A percentile compares a stretch with the other conserved stretches of the same genome.
phyloP scores from a whole-genome alignment of 2,888 invertebrate species.

The Agonopterix subpropinquella region DNA sequence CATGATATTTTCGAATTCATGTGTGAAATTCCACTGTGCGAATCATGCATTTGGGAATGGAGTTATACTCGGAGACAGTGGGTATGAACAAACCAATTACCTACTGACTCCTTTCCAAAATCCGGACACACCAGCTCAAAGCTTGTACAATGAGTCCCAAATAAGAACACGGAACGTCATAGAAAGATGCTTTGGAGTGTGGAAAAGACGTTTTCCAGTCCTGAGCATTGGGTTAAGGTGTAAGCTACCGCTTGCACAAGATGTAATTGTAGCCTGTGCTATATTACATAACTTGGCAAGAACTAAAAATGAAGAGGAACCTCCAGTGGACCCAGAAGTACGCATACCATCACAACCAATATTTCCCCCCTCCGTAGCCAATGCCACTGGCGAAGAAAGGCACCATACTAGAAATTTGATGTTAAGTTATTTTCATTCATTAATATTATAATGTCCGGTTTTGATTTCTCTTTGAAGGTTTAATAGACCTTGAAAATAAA shows the following conservation, averaged over 20 bases:
- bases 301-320: slow-evolving; percentile 5
- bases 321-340: neutral
- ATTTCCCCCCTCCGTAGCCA: too few relatives aligned
- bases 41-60: slow-evolving; percentile 10
- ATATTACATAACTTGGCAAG: slow-evolving; percentile 11
- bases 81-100: slow-evolving; percentile 12
- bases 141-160: slow-evolving; percentile 14
- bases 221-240: slow-evolving; percentile 2
- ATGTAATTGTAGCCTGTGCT: slow-evolving; percentile 10
- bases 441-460: too few relatives aligned
- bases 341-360: too few relatives aligned
- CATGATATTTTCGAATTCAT: slow-evolving; percentile 11
- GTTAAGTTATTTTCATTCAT: too few relatives aligned
- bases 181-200: slow-evolving; percentile 13
- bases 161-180: slow-evolving; percentile 12
- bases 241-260: slow-evolving; percentile 1
- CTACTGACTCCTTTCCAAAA: slow-evolving; percentile 13
- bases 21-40: slow-evolving; percentile 13
- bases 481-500: too few relatives aligned
- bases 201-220: slow-evolving; percentile 7
- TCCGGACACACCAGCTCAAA: slow-evolving; percentile 8
- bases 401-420: too few relatives aligned
- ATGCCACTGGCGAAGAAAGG: too few relatives aligned
- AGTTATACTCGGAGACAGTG: slow-evolving; percentile 15
- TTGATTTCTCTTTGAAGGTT: too few relatives aligned